Evolutionary conservation across 2,888 invertebrate species (phyloP).

Genomic region (Ernsta delagoae): DNA sequence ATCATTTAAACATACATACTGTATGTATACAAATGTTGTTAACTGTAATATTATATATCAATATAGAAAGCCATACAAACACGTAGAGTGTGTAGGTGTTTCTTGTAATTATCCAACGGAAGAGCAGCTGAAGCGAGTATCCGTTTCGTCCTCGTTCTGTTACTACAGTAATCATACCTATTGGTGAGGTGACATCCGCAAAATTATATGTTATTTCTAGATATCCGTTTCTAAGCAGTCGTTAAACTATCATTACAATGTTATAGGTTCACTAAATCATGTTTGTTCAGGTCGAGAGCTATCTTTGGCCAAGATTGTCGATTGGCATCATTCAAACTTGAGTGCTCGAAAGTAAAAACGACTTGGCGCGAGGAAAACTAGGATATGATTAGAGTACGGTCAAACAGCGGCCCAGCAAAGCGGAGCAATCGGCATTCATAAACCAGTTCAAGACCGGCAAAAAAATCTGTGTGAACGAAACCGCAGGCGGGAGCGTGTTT

Average conservation of each 20-base stretch:
- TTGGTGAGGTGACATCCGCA: slow-evolving; percentile 52
- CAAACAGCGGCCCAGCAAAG: slow-evolving; percentile 10
- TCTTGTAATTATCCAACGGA: slow-evolving; percentile 77
- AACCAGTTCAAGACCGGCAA: slow-evolving; percentile 32
- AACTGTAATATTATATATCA: slow-evolving; percentile 24
- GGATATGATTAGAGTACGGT: slow-evolving; percentile 15
- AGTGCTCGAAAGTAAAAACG: slow-evolving; percentile 30
- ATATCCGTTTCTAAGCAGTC: background rate
- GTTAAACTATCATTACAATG: background rate
- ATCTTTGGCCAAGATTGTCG: slow-evolving; percentile 4
- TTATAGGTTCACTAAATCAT: no score
- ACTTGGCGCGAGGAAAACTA: slow-evolving; percentile 3
- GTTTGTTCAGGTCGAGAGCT: no score
- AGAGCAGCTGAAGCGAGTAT: slow-evolving; percentile 77
- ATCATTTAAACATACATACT: background rate
- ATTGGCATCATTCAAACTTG: background rate
- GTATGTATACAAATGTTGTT: background rate
- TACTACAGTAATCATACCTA: slow-evolving; percentile 46
- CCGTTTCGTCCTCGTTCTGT: slow-evolving; percentile 57
- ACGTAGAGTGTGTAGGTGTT: slow-evolving; percentile 46
- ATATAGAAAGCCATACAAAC: slow-evolving; percentile 44
- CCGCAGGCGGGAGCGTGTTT: slow-evolving; percentile 34
- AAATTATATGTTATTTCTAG: slow-evolving; percentile 19
- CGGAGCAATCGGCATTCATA: slow-evolving; percentile 28
- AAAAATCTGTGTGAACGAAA: slow-evolving; percentile 35